These are phyloP conservation scores for Ciconia stormi DNA, from an alignment of 2,113 vertebrate species.

Conservation along the genomic window DNA sequence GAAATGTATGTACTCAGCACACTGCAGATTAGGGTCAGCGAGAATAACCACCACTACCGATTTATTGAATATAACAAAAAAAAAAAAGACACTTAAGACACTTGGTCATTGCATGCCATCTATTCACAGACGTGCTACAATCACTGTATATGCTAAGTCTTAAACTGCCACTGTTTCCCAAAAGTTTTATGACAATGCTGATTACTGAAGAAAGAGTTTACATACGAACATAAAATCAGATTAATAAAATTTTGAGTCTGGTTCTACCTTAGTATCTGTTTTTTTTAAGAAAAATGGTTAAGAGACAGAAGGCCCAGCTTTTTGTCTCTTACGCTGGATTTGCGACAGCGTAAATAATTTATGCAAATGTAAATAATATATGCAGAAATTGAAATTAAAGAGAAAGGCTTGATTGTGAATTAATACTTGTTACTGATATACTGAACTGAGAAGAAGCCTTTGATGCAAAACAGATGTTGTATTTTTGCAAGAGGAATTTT, in stretches of 20 bases:
- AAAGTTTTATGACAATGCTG: not conserved
- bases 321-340: not conserved
- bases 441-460: not conserved
- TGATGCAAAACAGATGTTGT: not conserved
- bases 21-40: not conserved
- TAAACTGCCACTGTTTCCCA: not conserved
- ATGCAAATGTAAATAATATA: not conserved
- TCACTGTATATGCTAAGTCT: not conserved
- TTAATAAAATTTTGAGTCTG: not conserved
- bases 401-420: not conserved
- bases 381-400: not conserved
- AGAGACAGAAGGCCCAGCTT: not conserved
- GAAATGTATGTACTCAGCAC: not conserved
- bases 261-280: not conserved
- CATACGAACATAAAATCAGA: not conserved
- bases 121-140: not conserved
- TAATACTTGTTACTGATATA: not conserved
- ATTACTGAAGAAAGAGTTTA: not conserved
- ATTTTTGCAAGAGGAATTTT: not conserved
- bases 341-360: not conserved
- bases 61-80: not conserved
- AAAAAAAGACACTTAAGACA: not conserved
- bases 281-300: not conserved
- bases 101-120: not conserved
- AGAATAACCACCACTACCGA: not conserved